Percentiles rank a stretch among this genome's conserved stretches.
These are phyloP conservation scores for Drosophila insularis DNA, from an alignment of 1,140 invertebrate species.

Conservation along the genomic window DNA sequence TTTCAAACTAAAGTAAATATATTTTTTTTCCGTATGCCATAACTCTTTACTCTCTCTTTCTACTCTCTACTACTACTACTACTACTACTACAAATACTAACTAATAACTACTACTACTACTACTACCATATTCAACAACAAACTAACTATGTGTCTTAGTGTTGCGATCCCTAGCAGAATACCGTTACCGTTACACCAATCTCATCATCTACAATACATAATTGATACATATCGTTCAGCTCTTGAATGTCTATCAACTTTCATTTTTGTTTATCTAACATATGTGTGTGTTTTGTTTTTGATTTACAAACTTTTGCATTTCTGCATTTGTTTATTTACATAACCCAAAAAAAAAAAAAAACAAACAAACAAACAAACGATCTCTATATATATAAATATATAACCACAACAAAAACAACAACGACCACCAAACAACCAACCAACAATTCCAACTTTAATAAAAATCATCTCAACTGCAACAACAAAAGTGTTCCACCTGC, in stretches of 20 bases:
- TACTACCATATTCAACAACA: constrained; percentile 16
- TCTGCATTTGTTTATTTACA: constrained; percentile 81
- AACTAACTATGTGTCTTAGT: constrained; percentile 47
- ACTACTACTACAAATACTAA: constrained; percentile 37
- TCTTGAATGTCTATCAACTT: constrained; percentile 74
- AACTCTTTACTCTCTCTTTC: constrained; percentile 73
- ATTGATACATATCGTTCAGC: constrained; percentile 72
- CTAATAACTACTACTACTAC: constrained; percentile 22
- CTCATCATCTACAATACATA: constrained; percentile 64
- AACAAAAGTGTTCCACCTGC: constrained; percentile 72
- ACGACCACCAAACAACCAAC: constrained; percentile 20
- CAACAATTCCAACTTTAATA: constrained; percentile 15
- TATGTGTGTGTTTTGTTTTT: constrained; percentile 81
- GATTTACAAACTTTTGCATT: constrained; percentile 80
- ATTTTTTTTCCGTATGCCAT: constrained; percentile 70
- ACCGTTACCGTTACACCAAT: constrained; percentile 69
- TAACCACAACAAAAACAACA: constrained; percentile 35
- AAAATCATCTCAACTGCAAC: neutral
- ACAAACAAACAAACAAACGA: neutral
- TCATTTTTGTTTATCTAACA: constrained; percentile 75
- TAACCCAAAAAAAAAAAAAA: constrained; percentile 70
- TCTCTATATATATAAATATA: constrained; percentile 21
- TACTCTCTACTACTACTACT: constrained; percentile 55
- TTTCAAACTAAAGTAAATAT: constrained; percentile 66
- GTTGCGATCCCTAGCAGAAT: constrained; percentile 52